phyloP scores from a whole-genome alignment of 30 jellyfish, hydroid and myxozoan genomes.

The Chironex yamaguchii region DNA sequence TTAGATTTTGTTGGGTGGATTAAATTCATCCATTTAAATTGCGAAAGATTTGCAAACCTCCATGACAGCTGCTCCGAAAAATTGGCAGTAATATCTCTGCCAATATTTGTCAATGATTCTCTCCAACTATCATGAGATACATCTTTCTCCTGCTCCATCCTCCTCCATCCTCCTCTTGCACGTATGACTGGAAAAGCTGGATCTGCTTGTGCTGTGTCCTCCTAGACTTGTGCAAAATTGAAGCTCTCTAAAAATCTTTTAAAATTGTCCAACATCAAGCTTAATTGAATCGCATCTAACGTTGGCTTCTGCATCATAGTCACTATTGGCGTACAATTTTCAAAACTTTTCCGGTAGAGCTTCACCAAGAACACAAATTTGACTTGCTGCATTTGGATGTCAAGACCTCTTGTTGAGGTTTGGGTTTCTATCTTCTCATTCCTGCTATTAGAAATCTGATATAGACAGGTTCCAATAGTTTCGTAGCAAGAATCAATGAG shows the following conservation, averaged over 20 bases:
- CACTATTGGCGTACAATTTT: conserved; percentile 34
- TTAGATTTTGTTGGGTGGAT: background rate
- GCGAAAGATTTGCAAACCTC: background rate
- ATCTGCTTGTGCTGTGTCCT: conserved; percentile 1
- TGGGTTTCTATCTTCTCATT: conserved; percentile 46
- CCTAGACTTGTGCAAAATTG: background rate
- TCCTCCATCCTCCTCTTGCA: conserved; percentile 43
- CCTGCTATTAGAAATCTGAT: background rate
- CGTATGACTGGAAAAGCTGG: background rate
- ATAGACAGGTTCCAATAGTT: conserved; percentile 17
- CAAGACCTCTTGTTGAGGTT: conserved; percentile 30
- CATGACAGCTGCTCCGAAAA: background rate
- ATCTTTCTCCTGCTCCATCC: background rate
- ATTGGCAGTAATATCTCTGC: background rate
- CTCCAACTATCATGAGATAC: background rate
- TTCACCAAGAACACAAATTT: conserved; percentile 15
- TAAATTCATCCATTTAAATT: conserved; percentile 2
- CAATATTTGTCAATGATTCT: background rate
- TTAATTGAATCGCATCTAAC: background rate
- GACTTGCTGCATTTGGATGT: conserved; percentile 24
- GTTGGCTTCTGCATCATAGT: conserved; percentile 43
- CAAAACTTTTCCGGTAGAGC: conserved; percentile 19
- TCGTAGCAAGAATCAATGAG: conserved; percentile 19
- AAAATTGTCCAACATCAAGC: background rate
- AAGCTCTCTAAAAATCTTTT: background rate